Evolutionary conservation across 2,797 vertebrate species (phyloP).

Genomic region (Muscicapa comitata): DNA sequence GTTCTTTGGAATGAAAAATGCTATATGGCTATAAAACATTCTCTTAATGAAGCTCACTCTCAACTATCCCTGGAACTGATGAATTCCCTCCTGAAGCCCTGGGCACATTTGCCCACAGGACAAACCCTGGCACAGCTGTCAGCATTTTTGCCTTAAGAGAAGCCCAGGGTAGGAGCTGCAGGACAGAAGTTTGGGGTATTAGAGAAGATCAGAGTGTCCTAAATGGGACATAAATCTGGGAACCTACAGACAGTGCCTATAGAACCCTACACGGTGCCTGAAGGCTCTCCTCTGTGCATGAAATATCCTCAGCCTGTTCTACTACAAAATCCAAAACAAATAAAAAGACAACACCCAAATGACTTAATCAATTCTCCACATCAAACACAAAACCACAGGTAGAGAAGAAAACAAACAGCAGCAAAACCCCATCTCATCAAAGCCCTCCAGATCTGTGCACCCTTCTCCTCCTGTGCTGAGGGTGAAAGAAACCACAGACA

Average conservation of each 20-base stretch:
- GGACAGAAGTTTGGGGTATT: not conserved
- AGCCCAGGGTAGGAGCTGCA: not conserved
- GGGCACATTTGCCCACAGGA: not conserved
- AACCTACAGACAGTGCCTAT: rapidly evolving
- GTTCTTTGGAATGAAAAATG: conserved; percentile 14
- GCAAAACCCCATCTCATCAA: not conserved
- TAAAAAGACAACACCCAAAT: not conserved
- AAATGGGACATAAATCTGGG: not conserved
- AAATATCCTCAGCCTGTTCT: not conserved
- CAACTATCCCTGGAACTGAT: not conserved
- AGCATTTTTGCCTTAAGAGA: not conserved
- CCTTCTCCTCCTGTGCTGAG: not conserved
- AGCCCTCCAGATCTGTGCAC: not conserved
- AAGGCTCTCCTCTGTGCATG: not conserved
- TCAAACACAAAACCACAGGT: not conserved
- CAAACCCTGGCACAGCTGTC: not conserved
- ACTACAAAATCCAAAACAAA: not conserved
- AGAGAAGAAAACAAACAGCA: not conserved
- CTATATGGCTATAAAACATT: conserved; percentile 1
- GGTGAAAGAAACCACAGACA: not conserved
- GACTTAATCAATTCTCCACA: not conserved
- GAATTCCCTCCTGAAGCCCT: not conserved
- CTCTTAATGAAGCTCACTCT: not conserved
- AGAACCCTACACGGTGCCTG: not conserved
- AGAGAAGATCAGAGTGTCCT: not conserved